Evolutionary conservation across 2,888 invertebrate genomes (phyloP).

Genomic region (Mimumesa dahlbomi): DNA sequence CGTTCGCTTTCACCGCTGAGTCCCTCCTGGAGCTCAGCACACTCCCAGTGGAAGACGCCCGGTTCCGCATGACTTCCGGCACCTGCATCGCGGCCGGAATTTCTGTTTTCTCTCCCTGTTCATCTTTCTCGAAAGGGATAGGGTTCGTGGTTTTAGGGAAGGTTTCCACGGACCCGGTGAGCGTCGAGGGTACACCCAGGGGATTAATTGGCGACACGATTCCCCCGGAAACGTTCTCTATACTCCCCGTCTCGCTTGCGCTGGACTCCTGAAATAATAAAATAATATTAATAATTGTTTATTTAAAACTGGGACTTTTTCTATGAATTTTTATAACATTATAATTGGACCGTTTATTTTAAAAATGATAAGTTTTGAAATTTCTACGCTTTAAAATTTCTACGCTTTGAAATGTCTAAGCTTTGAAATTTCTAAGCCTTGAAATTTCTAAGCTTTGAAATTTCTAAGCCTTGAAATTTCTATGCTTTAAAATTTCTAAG

Average conservation of each 20-base stretch:
- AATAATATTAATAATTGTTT: too few species aligned
- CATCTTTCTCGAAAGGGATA: slow-evolving; percentile 59
- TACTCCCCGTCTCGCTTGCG: slow-evolving; percentile 73
- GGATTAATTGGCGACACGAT: slow-evolving; percentile 77
- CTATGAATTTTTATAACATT: too few species aligned
- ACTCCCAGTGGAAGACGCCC: slow-evolving; percentile 81
- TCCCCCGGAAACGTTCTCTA: slow-evolving; percentile 74
- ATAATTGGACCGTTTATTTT: too few species aligned
- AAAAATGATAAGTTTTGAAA: too few species aligned
- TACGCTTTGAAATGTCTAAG: too few species aligned
- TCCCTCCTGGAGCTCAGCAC: slow-evolving; percentile 74
- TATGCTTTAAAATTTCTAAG: too few species aligned
- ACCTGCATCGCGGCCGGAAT: slow-evolving; percentile 64
- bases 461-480: too few species aligned
- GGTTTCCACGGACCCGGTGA: slow-evolving; percentile 75
- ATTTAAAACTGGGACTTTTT: too few species aligned
- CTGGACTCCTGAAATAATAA: slow-evolving; percentile 74
- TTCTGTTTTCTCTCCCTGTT: slow-evolving; percentile 60
- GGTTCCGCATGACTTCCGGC: slow-evolving; percentile 78
- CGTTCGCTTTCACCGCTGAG: slow-evolving; percentile 68
- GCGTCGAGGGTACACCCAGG: slow-evolving; percentile 60
- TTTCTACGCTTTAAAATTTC: too few species aligned
- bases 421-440: too few species aligned
- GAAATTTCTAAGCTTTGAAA: too few species aligned
- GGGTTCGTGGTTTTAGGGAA: slow-evolving; percentile 63